phyloP scores from a whole-genome alignment of 2,888 invertebrate genomes.

The Torymus aiolomorphi region DNA sequence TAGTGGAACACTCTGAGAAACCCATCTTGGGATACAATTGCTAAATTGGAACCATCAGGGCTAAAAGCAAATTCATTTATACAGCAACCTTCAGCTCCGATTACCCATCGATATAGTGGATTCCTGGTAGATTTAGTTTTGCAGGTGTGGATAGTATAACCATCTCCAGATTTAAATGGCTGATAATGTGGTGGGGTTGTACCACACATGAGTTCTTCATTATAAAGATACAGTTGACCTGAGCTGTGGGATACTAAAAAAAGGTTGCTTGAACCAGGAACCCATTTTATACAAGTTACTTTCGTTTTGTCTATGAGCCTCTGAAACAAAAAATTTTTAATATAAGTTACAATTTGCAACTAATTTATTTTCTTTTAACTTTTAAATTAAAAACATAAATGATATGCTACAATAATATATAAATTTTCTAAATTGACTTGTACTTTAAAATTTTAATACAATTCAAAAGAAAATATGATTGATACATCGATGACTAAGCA shows the following conservation, averaged over 20 bases:
- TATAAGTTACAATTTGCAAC: no score
- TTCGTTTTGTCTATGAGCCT: constrained; percentile 94
- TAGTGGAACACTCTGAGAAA: constrained; percentile 97
- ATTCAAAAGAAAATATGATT: not conserved
- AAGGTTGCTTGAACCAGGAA: constrained; percentile 94
- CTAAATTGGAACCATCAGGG: constrained; percentile 93
- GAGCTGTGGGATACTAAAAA: constrained; percentile 97
- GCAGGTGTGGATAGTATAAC: constrained; percentile 95
- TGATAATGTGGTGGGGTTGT: constrained; percentile 95
- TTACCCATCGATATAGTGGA: constrained; percentile 94
- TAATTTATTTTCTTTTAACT: not conserved
- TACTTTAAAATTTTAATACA: not conserved
- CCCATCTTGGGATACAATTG: constrained; percentile 96
- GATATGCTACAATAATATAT: not conserved
- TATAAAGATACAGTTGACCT: constrained; percentile 98
- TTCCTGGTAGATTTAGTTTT: constrained; percentile 97
- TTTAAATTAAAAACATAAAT: constrained; percentile 1
- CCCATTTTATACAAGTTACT: constrained; percentile 98
- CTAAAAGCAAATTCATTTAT: constrained; percentile 99
- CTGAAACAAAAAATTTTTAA: constrained; percentile 77
- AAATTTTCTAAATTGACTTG: constrained; percentile 1
- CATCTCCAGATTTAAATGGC: constrained; percentile 95
- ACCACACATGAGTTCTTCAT: constrained; percentile 94
- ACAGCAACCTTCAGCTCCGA: constrained; percentile 87
- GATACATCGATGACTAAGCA: no score